A percentile compares a stretch with the other conserved stretches of the same genome.
Evolutionary conservation across 2,888 invertebrate genomes (phyloP).

Genomic region (Oscheius sp.): DNA sequence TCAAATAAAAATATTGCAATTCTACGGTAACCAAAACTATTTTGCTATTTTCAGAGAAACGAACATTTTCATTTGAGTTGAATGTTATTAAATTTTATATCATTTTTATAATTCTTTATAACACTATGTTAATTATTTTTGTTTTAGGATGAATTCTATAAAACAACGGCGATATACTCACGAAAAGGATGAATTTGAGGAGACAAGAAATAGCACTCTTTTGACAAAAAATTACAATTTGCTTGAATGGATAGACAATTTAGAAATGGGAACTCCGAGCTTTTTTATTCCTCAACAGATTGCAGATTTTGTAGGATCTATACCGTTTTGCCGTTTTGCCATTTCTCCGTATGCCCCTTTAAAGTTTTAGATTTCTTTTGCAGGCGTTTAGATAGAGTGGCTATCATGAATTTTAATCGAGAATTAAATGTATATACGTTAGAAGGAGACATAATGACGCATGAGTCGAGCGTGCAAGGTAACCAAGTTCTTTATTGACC

Average conservation of each 20-base stretch:
- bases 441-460: constrained; percentile 34
- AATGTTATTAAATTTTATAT: no score
- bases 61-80: no score
- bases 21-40: no score
- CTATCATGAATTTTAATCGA: constrained; percentile 44
- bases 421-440: constrained; percentile 43
- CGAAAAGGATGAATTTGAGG: constrained; percentile 16
- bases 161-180: no score
- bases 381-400: constrained; percentile 46
- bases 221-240: constrained; percentile 34
- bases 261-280: constrained; percentile 55
- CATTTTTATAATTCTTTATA: no score
- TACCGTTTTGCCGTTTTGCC: constrained; percentile 53
- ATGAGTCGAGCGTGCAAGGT: constrained; percentile 50
- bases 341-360: constrained; percentile 53
- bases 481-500: neutral
- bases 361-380: constrained; percentile 3
- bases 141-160: no score
- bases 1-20: no score
- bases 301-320: constrained; percentile 48
- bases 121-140: no score
- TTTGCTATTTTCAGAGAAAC: no score
- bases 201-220: constrained; percentile 18
- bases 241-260: constrained; percentile 44
- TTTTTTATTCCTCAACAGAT: constrained; percentile 54